Percentiles rank a stretch among this genome's conserved stretches.
Conservation (phyloP, 1,140 invertebrate genomes). For the Trissolcus basalis region DNA sequence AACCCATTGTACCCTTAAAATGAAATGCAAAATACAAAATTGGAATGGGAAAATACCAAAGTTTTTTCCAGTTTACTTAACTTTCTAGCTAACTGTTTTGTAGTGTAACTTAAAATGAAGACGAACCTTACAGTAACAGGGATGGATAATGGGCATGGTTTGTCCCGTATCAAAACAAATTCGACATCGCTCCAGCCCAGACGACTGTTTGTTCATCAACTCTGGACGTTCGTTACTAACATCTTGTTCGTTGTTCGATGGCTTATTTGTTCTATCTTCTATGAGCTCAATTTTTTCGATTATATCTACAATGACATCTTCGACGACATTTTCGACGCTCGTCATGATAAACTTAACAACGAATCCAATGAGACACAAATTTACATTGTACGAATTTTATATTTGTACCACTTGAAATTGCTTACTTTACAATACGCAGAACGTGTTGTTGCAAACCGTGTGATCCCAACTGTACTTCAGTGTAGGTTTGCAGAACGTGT, state of each 20-base stretch:
- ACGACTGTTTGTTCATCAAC: constrained; percentile 23
- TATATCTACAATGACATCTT: constrained; percentile 53
- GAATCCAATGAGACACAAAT: constrained; percentile 19
- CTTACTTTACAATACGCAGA: constrained; percentile 47
- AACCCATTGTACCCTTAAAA: constrained; percentile 76
- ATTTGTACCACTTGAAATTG: constrained; percentile 55
- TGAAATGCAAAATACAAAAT: not conserved
- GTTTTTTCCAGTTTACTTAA: too few relatives aligned
- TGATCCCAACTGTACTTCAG: too few relatives aligned
- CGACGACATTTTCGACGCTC: constrained; percentile 15
- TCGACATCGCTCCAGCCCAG: constrained; percentile 61
- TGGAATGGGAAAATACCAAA: too few relatives aligned
- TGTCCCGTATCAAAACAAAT: constrained; percentile 66
- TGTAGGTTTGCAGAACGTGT: constrained; percentile 17
- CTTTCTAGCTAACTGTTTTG: too few relatives aligned
- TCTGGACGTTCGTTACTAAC: constrained; percentile 3
- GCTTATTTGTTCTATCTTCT: constrained; percentile 8
- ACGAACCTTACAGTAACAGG: constrained; percentile 67
- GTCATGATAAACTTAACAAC: constrained; percentile 9
- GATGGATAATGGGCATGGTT: constrained; percentile 59
- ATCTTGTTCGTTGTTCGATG: constrained; percentile 1
- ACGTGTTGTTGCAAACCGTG: constrained; percentile 5
- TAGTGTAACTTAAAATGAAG: not conserved
- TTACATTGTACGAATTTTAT: constrained; percentile 39
- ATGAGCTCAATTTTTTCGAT: constrained; percentile 57